Base-by-base conservation (phyloP, 2,888 invertebrate species). In the Drosophila greeni region DNA sequence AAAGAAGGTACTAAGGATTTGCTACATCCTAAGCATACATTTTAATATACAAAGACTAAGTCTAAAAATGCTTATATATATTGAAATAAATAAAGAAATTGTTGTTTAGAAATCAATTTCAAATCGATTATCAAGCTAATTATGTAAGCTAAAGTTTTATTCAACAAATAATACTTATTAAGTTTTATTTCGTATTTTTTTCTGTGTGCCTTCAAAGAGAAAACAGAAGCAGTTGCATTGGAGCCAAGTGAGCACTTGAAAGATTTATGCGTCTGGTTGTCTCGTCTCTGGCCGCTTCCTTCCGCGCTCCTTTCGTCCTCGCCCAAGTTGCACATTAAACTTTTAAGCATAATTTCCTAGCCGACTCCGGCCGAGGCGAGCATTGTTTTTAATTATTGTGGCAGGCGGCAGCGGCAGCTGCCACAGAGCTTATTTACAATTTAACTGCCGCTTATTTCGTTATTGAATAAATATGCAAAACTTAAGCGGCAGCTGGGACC, bases 381-480 rank as follows among this genome's bases (percentile, higher is more conserved):
- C 47, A 57, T 66, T 66, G 57, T 66, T 66, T 67, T 67, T 67
- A 64, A 57, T 54, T 54, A 69, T 55, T 67, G 53, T 64, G 62
- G 65, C 54, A 70, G 49, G 20, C 45, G 20, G 18, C 31, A 47
- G 24, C 31, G 53, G 29, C 69, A 64, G 70, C 70, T 70, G 69
- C 48, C 57, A 39, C 55, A 66, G 45, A 74, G 70, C 72, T 75
- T 82, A 82, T 82, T 79, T 80, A 79, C 75, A 71, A 76, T 82
- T 79, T 71, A 77, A 67, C 73, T 73, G 81, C 66, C 73, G 68
- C 56, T 68, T 61, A 72, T 70, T 80, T 73, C 62, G 58, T 65
- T 82, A 78, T 81, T 74, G 82, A 76, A 81, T 81, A 83, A 75
- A 84, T 74, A 76, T 70, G 72, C 76, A 67, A 66, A 70, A 68